Conservation (phyloP, 2,888 invertebrate genomes). For the Venusia cambrica region DNA sequence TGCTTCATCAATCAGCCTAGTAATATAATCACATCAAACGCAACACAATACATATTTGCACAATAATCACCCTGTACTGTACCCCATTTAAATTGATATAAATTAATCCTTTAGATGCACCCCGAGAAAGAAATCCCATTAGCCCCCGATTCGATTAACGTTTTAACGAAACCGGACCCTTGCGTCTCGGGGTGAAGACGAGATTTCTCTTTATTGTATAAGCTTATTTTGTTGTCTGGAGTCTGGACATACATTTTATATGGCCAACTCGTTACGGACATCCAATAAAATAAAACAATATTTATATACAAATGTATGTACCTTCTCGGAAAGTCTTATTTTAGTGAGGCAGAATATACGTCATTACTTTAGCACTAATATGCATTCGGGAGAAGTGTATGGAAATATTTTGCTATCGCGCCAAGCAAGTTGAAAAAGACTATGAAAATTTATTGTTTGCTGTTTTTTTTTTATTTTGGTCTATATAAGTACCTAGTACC, state of each 20-base stretch:
- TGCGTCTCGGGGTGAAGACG: slow-evolving; percentile 7
- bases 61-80: slow-evolving; percentile 49
- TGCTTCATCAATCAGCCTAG: slow-evolving; percentile 25
- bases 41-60: slow-evolving; percentile 20
- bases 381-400: too few species aligned
- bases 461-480: too few species aligned
- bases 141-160: slow-evolving; percentile 78
- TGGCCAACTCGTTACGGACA: too few species aligned
- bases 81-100: slow-evolving; percentile 78
- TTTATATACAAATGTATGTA: too few species aligned
- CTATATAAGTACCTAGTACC: too few species aligned
- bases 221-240: slow-evolving; percentile 6
- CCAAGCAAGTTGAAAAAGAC: too few species aligned
- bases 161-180: slow-evolving; percentile 56
- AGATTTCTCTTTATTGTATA: slow-evolving; percentile 14
- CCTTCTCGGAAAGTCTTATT: too few species aligned
- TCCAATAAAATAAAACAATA: too few species aligned
- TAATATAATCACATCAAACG: slow-evolving; percentile 4
- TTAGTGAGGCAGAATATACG: too few species aligned
- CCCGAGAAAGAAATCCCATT: slow-evolving; percentile 81
- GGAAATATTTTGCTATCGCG: too few species aligned
- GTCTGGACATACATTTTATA: slow-evolving; percentile 1
- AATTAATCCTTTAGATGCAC: slow-evolving; percentile 78
- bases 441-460: too few species aligned
- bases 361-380: too few species aligned